Evolutionary conservation across 2,888 invertebrate genomes (phyloP).

Genomic region (Chrysina gloriosa): DNA sequence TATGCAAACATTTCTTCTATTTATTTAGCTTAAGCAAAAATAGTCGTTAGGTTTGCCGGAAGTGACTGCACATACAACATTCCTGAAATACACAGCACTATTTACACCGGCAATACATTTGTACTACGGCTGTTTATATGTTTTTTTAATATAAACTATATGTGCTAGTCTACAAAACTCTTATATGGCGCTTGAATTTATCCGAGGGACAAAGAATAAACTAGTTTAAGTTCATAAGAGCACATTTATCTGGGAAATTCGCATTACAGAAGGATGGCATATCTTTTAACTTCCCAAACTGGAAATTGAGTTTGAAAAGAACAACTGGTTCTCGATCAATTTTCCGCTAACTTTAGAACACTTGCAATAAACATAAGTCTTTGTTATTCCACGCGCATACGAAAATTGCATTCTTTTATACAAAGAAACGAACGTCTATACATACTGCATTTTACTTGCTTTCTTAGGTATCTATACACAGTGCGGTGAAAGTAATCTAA

Average conservation of each 20-base stretch:
- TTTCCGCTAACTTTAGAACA: neutral
- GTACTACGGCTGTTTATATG: too few relatives aligned
- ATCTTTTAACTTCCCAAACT: slow-evolving; percentile 3
- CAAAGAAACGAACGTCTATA: neutral
- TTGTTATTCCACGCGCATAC: neutral
- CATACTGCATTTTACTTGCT: neutral
- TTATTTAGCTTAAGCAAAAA: too few relatives aligned
- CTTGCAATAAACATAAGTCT: slow-evolving; percentile 13
- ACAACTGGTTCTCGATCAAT: neutral
- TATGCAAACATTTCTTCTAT: too few relatives aligned
- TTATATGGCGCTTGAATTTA: too few relatives aligned
- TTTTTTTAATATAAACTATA: too few relatives aligned
- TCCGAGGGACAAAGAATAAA: too few relatives aligned
- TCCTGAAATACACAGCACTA: too few relatives aligned
- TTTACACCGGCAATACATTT: too few relatives aligned
- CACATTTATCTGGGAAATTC: neutral
- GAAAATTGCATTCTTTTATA: slow-evolving; percentile 8
- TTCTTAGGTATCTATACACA: neutral
- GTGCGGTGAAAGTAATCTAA: neutral
- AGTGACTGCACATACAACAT: too few relatives aligned
- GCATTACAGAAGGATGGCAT: neutral
- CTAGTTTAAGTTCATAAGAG: too few relatives aligned
- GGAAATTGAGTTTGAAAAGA: slow-evolving; percentile 4
- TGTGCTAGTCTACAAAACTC: too few relatives aligned
- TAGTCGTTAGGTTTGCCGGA: too few relatives aligned